phyloP scores from a whole-genome alignment of 2,888 invertebrate genomes.

The Drosophila merina region DNA sequence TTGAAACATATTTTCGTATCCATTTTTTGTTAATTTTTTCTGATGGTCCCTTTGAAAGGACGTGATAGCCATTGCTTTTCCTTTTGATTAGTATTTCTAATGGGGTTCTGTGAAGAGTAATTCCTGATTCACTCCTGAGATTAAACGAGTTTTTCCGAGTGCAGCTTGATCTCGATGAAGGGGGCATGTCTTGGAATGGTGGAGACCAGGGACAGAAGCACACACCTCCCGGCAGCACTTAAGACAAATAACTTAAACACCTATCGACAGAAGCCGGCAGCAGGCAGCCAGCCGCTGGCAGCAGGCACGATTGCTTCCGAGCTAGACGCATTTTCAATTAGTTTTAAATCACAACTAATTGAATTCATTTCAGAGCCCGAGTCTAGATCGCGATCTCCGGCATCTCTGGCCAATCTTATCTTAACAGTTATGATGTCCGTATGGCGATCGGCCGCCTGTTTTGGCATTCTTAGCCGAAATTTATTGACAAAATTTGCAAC shows the following conservation, averaged over 20 bases:
- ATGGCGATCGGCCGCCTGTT: slow-evolving; percentile 47
- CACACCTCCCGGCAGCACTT: slow-evolving; percentile 70
- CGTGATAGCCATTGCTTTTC: neutral
- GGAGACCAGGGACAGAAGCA: slow-evolving; percentile 15
- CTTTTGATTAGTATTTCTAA: neutral
- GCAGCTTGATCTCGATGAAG: slow-evolving; percentile 25
- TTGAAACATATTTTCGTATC: too few relatives aligned
- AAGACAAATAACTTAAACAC: slow-evolving; percentile 76
- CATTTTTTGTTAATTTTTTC: too few relatives aligned
- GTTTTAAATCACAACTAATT: slow-evolving; percentile 78
- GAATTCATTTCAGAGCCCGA: slow-evolving; percentile 61
- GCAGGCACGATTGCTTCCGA: slow-evolving; percentile 1
- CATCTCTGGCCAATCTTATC: slow-evolving; percentile 72
- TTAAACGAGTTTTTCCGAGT: slow-evolving; percentile 5
- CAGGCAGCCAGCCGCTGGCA: neutral
- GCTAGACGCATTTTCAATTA: slow-evolving; percentile 74
- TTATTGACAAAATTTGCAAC: slow-evolving; percentile 80
- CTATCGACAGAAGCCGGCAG: slow-evolving; percentile 58
- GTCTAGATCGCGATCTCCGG: slow-evolving; percentile 17
- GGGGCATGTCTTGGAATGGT: slow-evolving; percentile 23
- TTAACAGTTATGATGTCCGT: slow-evolving; percentile 71
- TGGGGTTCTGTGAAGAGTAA: neutral
- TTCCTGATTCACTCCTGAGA: neutral
- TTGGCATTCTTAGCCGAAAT: slow-evolving; percentile 77
- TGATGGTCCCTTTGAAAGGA: too few relatives aligned